A percentile compares a stretch with the other conserved stretches of the same genome.
phyloP scores from a whole-genome alignment of 2,113 vertebrate genomes.

The Tragelaphus buxtoni region DNA sequence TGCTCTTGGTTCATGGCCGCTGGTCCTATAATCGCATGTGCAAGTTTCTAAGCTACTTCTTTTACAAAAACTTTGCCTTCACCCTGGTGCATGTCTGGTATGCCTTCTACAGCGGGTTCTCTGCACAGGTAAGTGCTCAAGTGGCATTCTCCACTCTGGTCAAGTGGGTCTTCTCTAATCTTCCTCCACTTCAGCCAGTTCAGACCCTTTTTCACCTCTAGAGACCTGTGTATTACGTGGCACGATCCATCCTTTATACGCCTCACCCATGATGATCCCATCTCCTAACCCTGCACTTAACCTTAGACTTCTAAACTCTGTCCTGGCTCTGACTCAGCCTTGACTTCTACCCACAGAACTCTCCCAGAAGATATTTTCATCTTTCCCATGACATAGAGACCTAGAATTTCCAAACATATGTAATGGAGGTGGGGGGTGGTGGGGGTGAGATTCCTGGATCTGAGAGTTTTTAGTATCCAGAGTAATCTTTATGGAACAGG shows the following conservation, averaged over 20 bases:
- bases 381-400: background rate
- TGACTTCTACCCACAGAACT: background rate
- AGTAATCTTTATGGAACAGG: background rate
- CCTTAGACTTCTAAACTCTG: background rate
- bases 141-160: background rate
- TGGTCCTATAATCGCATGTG: constrained; percentile 98
- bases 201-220: background rate
- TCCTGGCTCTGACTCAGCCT: background rate
- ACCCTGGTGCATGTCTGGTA: constrained; percentile 97
- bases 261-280: background rate
- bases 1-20: constrained; percentile 94
- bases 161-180: background rate
- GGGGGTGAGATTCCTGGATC: background rate
- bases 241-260: background rate
- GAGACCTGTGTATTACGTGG: background rate
- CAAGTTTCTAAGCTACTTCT: constrained; percentile 97
- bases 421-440: background rate
- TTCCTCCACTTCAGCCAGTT: background rate
- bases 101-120: constrained; percentile 95
- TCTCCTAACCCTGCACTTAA: background rate
- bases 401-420: background rate
- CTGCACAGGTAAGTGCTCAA: constrained; percentile 89
- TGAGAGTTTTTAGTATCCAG: background rate
- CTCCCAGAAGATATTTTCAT: background rate
- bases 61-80: constrained; percentile 98